Percentiles rank a stretch among this genome's conserved stretches.
Evolutionary conservation across 2,888 invertebrate species (phyloP).

Genomic region (Petrophora chlorosata): DNA sequence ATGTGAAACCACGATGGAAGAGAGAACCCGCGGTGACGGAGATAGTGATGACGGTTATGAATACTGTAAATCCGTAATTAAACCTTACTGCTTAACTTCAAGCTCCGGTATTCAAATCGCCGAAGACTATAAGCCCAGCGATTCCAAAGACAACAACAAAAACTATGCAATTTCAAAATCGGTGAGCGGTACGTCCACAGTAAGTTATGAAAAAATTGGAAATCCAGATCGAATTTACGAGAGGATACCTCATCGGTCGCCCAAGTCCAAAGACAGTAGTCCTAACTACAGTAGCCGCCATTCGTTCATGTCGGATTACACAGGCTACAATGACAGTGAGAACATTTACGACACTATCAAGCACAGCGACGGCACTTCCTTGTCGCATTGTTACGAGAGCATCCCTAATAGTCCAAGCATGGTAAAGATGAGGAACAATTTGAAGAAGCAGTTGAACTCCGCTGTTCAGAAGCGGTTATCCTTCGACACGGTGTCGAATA

Average conservation of each 20-base stretch:
- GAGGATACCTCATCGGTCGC: slow-evolving; percentile 65
- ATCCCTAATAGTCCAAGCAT: slow-evolving; percentile 80
- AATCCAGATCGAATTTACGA: slow-evolving; percentile 78
- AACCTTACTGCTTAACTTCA: slow-evolving; percentile 72
- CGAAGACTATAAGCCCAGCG: slow-evolving; percentile 75
- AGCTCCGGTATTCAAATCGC: slow-evolving; percentile 79
- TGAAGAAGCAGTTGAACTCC: slow-evolving; percentile 64
- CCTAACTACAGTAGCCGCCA: slow-evolving; percentile 69
- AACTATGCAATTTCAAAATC: slow-evolving; percentile 74
- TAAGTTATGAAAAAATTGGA: slow-evolving; percentile 78
- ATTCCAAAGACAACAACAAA: slow-evolving; percentile 53
- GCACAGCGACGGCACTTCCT: slow-evolving; percentile 73
- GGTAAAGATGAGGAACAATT: slow-evolving; percentile 69
- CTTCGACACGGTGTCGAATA: slow-evolving; percentile 76
- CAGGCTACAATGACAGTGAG: slow-evolving; percentile 76
- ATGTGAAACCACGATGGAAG: slow-evolving; percentile 70
- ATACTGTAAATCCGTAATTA: slow-evolving; percentile 75
- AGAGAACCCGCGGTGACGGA: slow-evolving; percentile 73
- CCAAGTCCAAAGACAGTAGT: slow-evolving; percentile 68
- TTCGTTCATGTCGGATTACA: slow-evolving; percentile 71
- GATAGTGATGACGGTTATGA: slow-evolving; percentile 81
- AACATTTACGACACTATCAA: slow-evolving; percentile 87
- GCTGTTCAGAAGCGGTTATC: slow-evolving; percentile 72
- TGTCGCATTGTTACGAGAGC: slow-evolving; percentile 85
- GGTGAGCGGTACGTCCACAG: slow-evolving; percentile 73